phyloP scores from a whole-genome alignment of 2,113 vertebrate species.

The Toxotes jaculatrix region DNA sequence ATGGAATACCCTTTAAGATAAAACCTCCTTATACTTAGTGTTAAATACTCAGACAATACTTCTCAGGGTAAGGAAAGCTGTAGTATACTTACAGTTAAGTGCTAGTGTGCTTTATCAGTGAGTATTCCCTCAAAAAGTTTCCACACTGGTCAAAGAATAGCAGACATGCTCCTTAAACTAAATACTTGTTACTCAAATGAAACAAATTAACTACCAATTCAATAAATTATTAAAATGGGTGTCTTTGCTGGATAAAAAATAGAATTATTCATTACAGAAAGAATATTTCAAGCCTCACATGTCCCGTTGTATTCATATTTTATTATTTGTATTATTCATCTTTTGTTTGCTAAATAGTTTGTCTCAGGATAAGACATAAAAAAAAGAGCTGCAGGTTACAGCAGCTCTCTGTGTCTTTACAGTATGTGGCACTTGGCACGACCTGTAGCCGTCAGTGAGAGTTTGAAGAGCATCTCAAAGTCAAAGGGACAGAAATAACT shows the following conservation, averaged over 20 bases:
- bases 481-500: conserved; percentile 38
- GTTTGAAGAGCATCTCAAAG: conserved; percentile 47
- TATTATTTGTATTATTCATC: background rate
- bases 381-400: background rate
- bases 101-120: no score
- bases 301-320: background rate
- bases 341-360: background rate
- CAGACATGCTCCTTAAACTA: background rate
- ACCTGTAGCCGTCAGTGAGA: background rate
- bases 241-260: background rate
- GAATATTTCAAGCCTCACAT: no score
- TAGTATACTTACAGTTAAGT: no score
- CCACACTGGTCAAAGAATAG: background rate
- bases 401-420: background rate
- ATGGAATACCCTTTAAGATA: background rate
- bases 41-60: background rate
- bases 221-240: background rate
- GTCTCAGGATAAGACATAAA: background rate
- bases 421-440: background rate
- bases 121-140: background rate
- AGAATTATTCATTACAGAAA: background rate
- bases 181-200: background rate
- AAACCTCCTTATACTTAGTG: background rate
- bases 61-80: background rate
- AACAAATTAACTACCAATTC: background rate